phyloP scores from a whole-genome alignment of 2,888 invertebrate genomes.

The Schizotus pectinicornis region DNA sequence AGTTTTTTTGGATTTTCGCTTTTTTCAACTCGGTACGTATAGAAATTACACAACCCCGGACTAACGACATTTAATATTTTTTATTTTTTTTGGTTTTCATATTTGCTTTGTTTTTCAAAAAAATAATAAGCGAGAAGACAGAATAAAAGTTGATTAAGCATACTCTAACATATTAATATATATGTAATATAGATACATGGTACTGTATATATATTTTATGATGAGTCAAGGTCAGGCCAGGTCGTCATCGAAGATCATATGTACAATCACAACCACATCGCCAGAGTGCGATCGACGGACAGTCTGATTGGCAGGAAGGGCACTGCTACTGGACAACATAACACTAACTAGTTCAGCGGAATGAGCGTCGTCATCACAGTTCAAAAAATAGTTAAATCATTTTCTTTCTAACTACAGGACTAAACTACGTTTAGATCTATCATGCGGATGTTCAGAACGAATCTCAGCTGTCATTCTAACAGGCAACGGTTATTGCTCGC shows the following conservation, averaged over 20 bases:
- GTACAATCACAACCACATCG: slow-evolving; percentile 58
- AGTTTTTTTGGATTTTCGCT: neutral
- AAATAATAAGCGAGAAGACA: slow-evolving; percentile 54
- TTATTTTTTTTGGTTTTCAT: slow-evolving; percentile 55
- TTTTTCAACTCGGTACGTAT: slow-evolving; percentile 50
- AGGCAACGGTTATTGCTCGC: no score
- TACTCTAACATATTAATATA: slow-evolving; percentile 53
- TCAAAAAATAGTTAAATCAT: slow-evolving; percentile 18
- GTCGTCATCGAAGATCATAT: slow-evolving; percentile 59
- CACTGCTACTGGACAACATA: slow-evolving; percentile 41
- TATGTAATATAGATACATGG: slow-evolving; percentile 57
- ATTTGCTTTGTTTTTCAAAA: slow-evolving; percentile 50
- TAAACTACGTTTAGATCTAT: slow-evolving; percentile 30
- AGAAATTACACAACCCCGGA: slow-evolving; percentile 55
- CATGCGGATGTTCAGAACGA: slow-evolving; percentile 7
- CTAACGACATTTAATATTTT: slow-evolving; percentile 55
- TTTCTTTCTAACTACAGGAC: slow-evolving; percentile 17
- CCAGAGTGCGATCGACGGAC: slow-evolving; percentile 47
- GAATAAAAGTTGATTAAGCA: slow-evolving; percentile 56
- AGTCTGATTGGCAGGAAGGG: slow-evolving; percentile 51
- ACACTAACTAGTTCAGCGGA: slow-evolving; percentile 47
- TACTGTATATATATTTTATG: slow-evolving; percentile 53
- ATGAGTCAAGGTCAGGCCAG: slow-evolving; percentile 59
- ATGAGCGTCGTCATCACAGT: slow-evolving; percentile 54
- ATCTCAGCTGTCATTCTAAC: neutral